phyloP scores from a whole-genome alignment of 2,113 vertebrate species.

The Argyrosomus japonicus region DNA sequence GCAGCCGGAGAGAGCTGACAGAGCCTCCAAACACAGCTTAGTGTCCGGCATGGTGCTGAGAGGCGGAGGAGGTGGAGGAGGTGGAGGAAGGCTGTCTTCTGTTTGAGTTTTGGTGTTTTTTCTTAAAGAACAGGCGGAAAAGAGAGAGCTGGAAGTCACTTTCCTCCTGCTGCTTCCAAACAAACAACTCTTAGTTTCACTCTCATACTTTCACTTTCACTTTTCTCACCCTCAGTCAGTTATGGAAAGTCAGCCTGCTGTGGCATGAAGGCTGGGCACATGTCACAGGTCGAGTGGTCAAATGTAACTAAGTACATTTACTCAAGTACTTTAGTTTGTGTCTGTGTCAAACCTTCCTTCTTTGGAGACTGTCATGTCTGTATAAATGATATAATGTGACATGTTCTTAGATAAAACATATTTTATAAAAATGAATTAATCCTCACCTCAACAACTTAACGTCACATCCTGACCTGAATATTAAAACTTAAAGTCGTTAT shows the following conservation, averaged over 20 bases:
- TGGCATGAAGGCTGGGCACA: background rate
- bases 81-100: background rate
- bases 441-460: too few relatives aligned
- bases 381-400: too few relatives aligned
- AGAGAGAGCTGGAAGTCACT: fast-evolving
- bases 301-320: too few relatives aligned
- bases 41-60: slow-evolving; percentile 37
- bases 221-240: background rate
- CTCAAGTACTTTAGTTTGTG: too few relatives aligned
- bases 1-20: slow-evolving; percentile 63
- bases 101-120: too few relatives aligned
- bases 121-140: fast-evolving
- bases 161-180: background rate
- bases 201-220: slow-evolving; percentile 50
- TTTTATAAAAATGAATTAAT: too few relatives aligned
- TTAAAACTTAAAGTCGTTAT: too few relatives aligned
- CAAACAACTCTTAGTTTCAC: background rate
- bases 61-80: background rate
- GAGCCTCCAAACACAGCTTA: slow-evolving; percentile 52
- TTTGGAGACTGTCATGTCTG: too few relatives aligned
- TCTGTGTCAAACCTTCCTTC: too few relatives aligned
- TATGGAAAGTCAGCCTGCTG: background rate
- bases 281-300: background rate
- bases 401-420: too few relatives aligned
- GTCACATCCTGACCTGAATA: too few relatives aligned